Evolutionary conservation across 37 sponge, comb jelly and placozoan species (phyloP), one percentile per base, ranked within the genome.

Genomic region (Eunapius fragilis): DNA sequence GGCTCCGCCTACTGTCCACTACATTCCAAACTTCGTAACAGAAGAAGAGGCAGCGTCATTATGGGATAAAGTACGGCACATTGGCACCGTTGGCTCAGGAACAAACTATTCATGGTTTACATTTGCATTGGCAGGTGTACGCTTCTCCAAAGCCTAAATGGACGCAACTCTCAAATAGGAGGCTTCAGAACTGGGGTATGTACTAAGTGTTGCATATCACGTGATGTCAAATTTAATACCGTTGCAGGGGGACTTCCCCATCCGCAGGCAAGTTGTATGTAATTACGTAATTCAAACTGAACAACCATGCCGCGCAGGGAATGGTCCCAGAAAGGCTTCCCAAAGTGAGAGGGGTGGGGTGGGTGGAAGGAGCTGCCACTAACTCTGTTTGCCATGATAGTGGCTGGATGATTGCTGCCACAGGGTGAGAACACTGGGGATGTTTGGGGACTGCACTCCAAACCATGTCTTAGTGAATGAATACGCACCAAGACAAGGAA

Each of bases 391-490:
- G 34, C 11, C 67, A 4, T 78, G n/a, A n/a, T 48, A 96, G 94
- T 99, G 99, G 99, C 82, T 99, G 38, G 80, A 89, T 25, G 74
- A 68, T 10, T 88, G 77, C 49, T 50, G 79, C 24, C 26, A 36
- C 25, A 78, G 48, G 49, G 79, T 99, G 0, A 33, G 77, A 19
- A 37, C 27, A 2, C 32, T 87, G 68, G 90, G 91, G n/a, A 67
- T 95, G 28, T 99, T 99, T 73, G 93, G 69, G 0, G 70, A 75
- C 26, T 84, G 72, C 22, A 30, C 35, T 0, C 96, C 98, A 24
- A 99, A 99, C 77, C 98, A 99, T 86, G 93, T 99, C 22, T 85
- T 99, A 12, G 90, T 99, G 68, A 99, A 99, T 78, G 99, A 99
- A 75, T 99, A 99, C 85, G 71, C 80, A 37, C 96, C 97, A 13